These are phyloP conservation scores for Iselma pallidipennis DNA, from an alignment of 2,888 invertebrate species.

Conservation along the genomic window DNA sequence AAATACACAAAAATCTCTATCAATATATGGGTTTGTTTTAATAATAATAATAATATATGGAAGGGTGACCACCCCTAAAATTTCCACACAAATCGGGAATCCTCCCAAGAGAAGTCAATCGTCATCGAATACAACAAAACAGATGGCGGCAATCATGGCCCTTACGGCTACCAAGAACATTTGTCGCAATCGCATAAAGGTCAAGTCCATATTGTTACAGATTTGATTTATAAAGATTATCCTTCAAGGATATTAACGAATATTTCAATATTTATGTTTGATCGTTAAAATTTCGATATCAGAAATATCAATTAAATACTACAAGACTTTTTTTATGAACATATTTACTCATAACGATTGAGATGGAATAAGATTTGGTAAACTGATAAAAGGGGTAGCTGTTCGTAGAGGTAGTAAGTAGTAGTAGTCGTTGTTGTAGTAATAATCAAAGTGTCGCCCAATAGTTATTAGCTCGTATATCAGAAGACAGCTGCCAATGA, in stretches of 20 bases:
- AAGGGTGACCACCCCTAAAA: no score
- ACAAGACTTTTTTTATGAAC: no score
- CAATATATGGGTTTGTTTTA: no score
- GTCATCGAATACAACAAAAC: neutral
- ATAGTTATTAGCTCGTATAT: conserved; percentile 58
- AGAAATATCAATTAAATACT: no score
- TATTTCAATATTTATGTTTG: no score
- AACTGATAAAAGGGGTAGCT: conserved; percentile 10
- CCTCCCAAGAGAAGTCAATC: neutral
- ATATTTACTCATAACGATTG: no score
- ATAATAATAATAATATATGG: no score
- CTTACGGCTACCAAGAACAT: conserved; percentile 42
- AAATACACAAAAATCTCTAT: no score
- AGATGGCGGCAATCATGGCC: conserved; percentile 5
- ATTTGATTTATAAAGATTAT: conserved; percentile 40
- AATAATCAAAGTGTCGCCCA: conserved; percentile 50
- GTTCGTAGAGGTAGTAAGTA: conserved; percentile 20
- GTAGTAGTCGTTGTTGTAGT: conserved; percentile 8
- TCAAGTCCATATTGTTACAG: conserved; percentile 52
- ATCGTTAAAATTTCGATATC: no score
- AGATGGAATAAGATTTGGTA: neutral
- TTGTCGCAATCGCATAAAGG: conserved; percentile 52
- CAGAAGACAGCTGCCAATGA: conserved; percentile 59
- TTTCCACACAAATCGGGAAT: neutral
- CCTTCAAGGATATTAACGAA: neutral